phyloP scores from a whole-genome alignment of 2,113 vertebrate species.

The Thalassarche chlororhynchos region DNA sequence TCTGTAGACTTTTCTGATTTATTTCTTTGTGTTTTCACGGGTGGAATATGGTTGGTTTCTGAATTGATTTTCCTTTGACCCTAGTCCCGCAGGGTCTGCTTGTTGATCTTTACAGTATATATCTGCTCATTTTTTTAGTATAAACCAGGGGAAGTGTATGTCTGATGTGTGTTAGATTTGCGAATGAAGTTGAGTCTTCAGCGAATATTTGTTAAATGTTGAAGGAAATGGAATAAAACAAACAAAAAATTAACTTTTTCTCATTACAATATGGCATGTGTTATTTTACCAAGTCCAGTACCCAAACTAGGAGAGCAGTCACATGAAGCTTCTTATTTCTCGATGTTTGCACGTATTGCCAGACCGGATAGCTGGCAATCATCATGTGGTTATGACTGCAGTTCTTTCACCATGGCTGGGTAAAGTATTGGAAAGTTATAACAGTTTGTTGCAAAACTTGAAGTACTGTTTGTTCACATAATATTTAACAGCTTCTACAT shows the following conservation, averaged over 20 bases:
- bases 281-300: background rate
- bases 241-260: background rate
- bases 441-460: background rate
- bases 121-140: background rate
- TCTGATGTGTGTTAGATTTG: background rate
- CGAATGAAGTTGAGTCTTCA: background rate
- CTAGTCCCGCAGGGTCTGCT: background rate
- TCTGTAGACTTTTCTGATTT: background rate
- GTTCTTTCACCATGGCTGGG: background rate
- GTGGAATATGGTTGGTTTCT: background rate
- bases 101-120: background rate
- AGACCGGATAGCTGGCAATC: background rate
- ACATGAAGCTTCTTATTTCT: background rate
- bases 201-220: background rate
- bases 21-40: background rate
- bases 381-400: background rate
- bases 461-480: background rate
- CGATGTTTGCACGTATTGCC: background rate
- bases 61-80: conserved; percentile 11
- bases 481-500: background rate
- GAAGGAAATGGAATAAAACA: background rate
- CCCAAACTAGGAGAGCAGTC: background rate
- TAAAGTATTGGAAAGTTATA: background rate
- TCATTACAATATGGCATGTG: background rate
- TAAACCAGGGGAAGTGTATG: background rate